Evolutionary conservation across 2,888 invertebrate genomes (phyloP), one percentile per base, ranked within the genome.

Genomic region (Theretra japonica): DNA sequence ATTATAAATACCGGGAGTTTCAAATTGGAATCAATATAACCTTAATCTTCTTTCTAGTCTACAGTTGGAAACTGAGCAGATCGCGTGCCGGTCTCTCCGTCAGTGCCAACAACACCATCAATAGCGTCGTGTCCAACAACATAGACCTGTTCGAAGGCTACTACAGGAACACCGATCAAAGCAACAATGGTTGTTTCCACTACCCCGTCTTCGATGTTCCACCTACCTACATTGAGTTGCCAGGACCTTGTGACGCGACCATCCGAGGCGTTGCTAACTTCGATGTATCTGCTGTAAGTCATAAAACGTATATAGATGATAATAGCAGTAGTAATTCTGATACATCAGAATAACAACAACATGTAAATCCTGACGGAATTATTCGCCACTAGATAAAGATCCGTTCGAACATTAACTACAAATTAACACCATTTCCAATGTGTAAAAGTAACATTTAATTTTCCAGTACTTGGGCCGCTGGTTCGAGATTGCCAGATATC

Each of bases 401-500:
- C n/a, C n/a, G n/a, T n/a, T n/a, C n/a, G n/a, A n/a, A n/a, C n/a
- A n/a, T n/a, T n/a, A n/a, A n/a, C n/a, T n/a, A n/a, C 28, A n/a
- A 2, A 19, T 60, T 17, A 30, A 65, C 23, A 65, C 7, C 1
- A 21, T n/a, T 41, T 5, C 7, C 30, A 33, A 15, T 19, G n/a
- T 25, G 21, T 6, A 6, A n/a, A 4, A 6, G 21, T 28, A 60
- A 28, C 2, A 21, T 21, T n/a, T n/a, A n/a, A 11, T 41, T 72
- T 79, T 80, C 1, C 80, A 92, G 92, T 92, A 88, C 72, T 74
- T 86, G 0, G 90, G 90, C 65, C 93, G 93, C 79, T 96, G 96
- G 96, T 95, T 95, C 80, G 96, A 96, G 87, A 93, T 95, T 3
- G 95, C 95, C 76, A 94, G 95, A 75, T 96, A 96, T 82, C 96